Evolutionary conservation across 2,888 invertebrate genomes (phyloP).

Genomic region (Heliconius ismenius): DNA sequence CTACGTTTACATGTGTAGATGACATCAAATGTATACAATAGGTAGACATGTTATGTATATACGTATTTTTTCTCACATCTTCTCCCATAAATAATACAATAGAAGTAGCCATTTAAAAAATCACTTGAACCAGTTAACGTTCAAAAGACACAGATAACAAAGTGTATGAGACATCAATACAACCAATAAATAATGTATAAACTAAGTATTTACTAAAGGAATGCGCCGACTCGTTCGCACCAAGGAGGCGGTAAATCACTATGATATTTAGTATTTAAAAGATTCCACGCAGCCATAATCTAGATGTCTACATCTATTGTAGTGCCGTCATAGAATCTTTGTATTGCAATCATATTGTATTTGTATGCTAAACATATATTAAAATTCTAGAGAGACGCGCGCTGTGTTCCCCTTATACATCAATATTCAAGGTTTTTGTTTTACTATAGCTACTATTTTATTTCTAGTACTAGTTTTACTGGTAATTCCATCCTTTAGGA

Average conservation of each 20-base stretch:
- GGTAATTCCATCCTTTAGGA: constrained; percentile 43
- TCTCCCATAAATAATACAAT: background rate
- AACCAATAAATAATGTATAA: constrained; percentile 36
- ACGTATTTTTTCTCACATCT: background rate
- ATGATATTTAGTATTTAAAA: constrained; percentile 44
- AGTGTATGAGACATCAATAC: constrained; percentile 12
- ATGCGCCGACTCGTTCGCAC: constrained; percentile 30
- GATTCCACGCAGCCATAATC: constrained; percentile 57
- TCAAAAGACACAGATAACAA: constrained; percentile 5
- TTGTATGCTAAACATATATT: constrained; percentile 75
- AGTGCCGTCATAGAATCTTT: constrained; percentile 48
- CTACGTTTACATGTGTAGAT: too few species aligned
- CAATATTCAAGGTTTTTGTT: constrained; percentile 62
- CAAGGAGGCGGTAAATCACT: constrained; percentile 33
- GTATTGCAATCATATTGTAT: constrained; percentile 65
- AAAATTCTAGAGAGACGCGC: constrained; percentile 58
- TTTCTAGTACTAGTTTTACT: constrained; percentile 39
- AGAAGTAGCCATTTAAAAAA: background rate
- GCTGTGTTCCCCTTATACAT: constrained; percentile 53
- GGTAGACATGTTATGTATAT: background rate
- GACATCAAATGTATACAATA: background rate
- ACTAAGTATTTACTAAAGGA: constrained; percentile 14
- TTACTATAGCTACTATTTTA: constrained; percentile 38
- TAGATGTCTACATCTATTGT: constrained; percentile 62
- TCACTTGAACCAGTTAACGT: background rate